Percentiles rank a stretch among this genome's conserved stretches.
These are phyloP conservation scores for Acleris holmiana DNA, from an alignment of 2,888 invertebrate species.

Conservation along the genomic window DNA sequence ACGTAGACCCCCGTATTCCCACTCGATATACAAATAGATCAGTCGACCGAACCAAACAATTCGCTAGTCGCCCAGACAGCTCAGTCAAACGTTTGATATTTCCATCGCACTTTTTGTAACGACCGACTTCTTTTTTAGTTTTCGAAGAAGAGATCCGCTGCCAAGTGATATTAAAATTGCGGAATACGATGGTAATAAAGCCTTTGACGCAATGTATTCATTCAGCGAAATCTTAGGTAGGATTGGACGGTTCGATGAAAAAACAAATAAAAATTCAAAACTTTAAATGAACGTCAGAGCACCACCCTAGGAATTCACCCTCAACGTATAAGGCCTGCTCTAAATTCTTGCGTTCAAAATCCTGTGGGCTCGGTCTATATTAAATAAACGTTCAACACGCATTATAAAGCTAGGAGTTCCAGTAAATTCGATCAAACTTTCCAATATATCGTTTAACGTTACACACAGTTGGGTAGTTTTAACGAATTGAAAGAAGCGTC, in stretches of 20 bases:
- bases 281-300: too few relatives aligned
- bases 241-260: too few relatives aligned
- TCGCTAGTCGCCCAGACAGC: conserved; percentile 14
- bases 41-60: conserved; percentile 44
- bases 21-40: conserved; percentile 45
- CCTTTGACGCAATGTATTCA: too few relatives aligned
- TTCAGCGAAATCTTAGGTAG: too few relatives aligned
- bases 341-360: too few relatives aligned
- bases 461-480: conserved; percentile 16
- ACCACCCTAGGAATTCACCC: too few relatives aligned
- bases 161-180: too few relatives aligned
- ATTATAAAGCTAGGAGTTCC: neutral
- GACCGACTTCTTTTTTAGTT: conserved; percentile 8
- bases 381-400: neutral
- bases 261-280: too few relatives aligned
- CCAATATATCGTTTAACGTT: conserved; percentile 8
- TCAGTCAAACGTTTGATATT: conserved; percentile 51
- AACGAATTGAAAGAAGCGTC: conserved; percentile 41
- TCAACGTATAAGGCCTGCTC: too few relatives aligned
- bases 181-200: too few relatives aligned
- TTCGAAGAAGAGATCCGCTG: too few relatives aligned
- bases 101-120: conserved; percentile 39
- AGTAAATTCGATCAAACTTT: conserved; percentile 9
- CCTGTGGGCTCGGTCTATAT: too few relatives aligned
- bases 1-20: conserved; percentile 23